phyloP scores from a whole-genome alignment of 2,888 invertebrate species.

The Agriopis marginaria region DNA sequence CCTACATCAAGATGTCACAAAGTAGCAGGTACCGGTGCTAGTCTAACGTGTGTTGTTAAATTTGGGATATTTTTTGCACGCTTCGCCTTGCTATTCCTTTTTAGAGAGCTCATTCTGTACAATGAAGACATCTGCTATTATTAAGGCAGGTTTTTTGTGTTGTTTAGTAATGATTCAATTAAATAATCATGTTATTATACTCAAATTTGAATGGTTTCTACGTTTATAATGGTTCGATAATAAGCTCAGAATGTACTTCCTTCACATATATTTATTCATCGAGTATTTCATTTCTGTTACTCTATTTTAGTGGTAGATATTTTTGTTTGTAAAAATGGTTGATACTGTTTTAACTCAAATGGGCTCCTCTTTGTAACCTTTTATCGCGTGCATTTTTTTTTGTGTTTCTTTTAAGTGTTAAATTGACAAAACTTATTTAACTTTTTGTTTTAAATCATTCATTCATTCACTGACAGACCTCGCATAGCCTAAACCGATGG shows the following conservation, averaged over 20 bases:
- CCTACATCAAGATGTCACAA: constrained; percentile 82
- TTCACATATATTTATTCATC: too few species aligned
- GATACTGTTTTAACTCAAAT: too few species aligned
- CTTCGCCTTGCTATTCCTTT: constrained; percentile 62
- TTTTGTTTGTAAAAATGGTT: too few species aligned
- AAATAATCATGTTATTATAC: constrained; percentile 41
- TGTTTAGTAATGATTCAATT: constrained; percentile 42
- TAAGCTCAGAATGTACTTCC: neutral
- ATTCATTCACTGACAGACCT: too few species aligned
- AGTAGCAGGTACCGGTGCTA: constrained; percentile 82
- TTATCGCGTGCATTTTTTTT: too few species aligned
- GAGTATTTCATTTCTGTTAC: too few species aligned
- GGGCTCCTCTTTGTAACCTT: too few species aligned
- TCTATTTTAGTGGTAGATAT: too few species aligned
- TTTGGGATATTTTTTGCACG: constrained; percentile 79
- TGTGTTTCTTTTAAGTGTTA: too few species aligned
- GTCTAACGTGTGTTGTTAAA: constrained; percentile 75
- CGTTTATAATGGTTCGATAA: neutral
- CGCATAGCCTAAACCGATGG: too few species aligned
- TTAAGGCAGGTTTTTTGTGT: constrained; percentile 41
- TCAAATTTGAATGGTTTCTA: neutral
- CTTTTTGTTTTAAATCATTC: too few species aligned
- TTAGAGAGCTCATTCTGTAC: constrained; percentile 55
- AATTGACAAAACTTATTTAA: too few species aligned
- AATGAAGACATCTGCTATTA: constrained; percentile 71